Evolutionary conservation across 2,113 vertebrate genomes (phyloP), one percentile per base, ranked within the genome.

Genomic region (Sclerurus mexicanus): DNA sequence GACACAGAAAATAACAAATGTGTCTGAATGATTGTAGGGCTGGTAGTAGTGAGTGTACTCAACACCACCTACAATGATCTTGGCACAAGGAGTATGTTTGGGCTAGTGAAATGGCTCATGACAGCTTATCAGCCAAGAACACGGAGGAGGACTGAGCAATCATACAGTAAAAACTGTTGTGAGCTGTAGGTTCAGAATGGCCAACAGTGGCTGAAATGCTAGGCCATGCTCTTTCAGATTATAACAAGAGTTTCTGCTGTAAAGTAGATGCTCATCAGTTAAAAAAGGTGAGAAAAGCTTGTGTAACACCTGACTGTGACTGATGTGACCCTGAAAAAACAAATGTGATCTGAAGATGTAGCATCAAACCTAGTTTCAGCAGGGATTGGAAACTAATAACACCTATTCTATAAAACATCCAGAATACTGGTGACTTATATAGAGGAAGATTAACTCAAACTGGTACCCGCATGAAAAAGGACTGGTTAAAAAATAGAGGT

Each of bases 1-100:
- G 93, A 95, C 87, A 91, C 19, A 44, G 67, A 95, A 93, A 96
- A 90, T 76, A 90, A 93, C 86, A 69, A 88, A 87, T 66, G 69
- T 33, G 62, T 49, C 79, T 93, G 88, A 78, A 68, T 39, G 88
- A 82, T 46, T 30, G 53, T 53, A 53, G 77, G 28, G 53, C 62
- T 91, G 73, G 80, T 85, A 73, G 64, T 5, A 87, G 49, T 1
- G 40, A 89, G 52, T 58, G 60, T 87, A 42, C 52, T 87, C 89
- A 89, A 95, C 91, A 89, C 87, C 93, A 94, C 84, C 95, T 52
- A 85, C 93, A 93, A 52, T 0, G 6, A 62, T 62, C 78, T 85
- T 94, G 95, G 94, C 94, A 94, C 31, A 22, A 72, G 49, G 42
- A 95, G 12, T 11, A 25, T 49, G 74, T 91, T 85, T 94, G 74